Conservation (phyloP, 2,797 vertebrate species). For the Euphonia xanthogaster region DNA sequence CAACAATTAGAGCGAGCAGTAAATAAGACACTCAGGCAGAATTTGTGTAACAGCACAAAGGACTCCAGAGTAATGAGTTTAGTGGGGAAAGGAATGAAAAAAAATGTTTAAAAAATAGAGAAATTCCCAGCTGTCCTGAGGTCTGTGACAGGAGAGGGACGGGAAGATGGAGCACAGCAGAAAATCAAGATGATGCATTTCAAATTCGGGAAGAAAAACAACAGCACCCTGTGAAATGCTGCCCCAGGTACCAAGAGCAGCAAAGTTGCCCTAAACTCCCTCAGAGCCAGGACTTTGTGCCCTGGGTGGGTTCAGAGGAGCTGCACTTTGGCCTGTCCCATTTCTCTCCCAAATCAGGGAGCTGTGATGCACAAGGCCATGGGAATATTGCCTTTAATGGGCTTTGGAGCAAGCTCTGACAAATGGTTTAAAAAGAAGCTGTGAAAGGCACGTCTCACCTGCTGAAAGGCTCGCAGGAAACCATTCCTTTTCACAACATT, state of each 20-base stretch:
- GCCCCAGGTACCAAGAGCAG: background rate
- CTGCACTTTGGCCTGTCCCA: background rate
- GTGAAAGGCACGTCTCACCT: background rate
- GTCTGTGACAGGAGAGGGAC: background rate
- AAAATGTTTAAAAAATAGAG: background rate
- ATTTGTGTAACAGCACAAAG: slow-evolving; percentile 3
- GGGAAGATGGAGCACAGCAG: background rate
- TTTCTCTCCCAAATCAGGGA: background rate
- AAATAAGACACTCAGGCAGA: background rate
- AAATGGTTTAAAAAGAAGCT: background rate
- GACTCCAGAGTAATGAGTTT: background rate
- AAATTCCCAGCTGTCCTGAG: background rate
- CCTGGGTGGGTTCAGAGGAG: background rate
- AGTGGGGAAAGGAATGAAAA: background rate
- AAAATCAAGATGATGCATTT: background rate
- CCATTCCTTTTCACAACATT: background rate
- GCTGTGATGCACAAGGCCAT: background rate
- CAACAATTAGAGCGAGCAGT: slow-evolving; percentile 24
- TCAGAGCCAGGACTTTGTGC: background rate
- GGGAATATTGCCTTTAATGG: background rate
- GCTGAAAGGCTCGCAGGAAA: slow-evolving; percentile 5
- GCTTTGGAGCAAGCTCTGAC: background rate
- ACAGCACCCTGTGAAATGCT: background rate
- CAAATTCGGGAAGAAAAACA: background rate
- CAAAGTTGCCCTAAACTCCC: background rate